Conservation (phyloP, 53 echinoderm and acorn worm genomes). For the Holothuria scabra region DNA sequence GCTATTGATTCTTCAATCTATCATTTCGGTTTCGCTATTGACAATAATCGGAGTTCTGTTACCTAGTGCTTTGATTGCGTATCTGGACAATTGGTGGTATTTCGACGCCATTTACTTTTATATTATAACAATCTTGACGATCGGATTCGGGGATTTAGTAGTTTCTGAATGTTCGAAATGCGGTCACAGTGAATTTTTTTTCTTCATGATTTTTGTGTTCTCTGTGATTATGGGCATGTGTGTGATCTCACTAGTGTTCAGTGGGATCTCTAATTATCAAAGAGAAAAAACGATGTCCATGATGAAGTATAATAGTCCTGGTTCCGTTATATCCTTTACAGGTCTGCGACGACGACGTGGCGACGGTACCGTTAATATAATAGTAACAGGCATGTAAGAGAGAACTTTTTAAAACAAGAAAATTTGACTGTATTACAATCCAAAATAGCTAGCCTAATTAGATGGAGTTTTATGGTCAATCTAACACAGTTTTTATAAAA, state of each 20-base stretch:
- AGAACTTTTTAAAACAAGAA: no score
- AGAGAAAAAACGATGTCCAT: no score
- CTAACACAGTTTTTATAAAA: no score
- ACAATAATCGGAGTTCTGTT: slow-evolving; percentile 36
- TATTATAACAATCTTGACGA: slow-evolving; percentile 64
- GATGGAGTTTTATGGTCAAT: no score
- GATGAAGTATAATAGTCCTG: no score
- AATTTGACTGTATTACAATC: no score
- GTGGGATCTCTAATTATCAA: not conserved
- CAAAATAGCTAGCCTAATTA: no score
- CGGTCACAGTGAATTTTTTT: not conserved
- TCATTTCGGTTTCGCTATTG: slow-evolving; percentile 10
- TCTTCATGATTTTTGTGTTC: not conserved
- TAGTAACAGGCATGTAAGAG: no score
- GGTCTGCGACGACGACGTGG: no score
- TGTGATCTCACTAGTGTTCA: not conserved
- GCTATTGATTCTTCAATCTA: not conserved
- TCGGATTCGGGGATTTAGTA: slow-evolving; percentile 63
- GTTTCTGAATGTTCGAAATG: not conserved
- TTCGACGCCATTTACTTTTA: slow-evolving; percentile 62
- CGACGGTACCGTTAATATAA: no score
- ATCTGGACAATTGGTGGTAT: slow-evolving; percentile 49
- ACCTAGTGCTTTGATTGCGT: slow-evolving; percentile 45
- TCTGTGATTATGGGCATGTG: slow-evolving; percentile 1
- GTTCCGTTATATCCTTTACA: no score